Evolutionary conservation across 2,888 invertebrate species (phyloP), one percentile per base, ranked within the genome.

Genomic region (Margaritifera margaritifera): DNA sequence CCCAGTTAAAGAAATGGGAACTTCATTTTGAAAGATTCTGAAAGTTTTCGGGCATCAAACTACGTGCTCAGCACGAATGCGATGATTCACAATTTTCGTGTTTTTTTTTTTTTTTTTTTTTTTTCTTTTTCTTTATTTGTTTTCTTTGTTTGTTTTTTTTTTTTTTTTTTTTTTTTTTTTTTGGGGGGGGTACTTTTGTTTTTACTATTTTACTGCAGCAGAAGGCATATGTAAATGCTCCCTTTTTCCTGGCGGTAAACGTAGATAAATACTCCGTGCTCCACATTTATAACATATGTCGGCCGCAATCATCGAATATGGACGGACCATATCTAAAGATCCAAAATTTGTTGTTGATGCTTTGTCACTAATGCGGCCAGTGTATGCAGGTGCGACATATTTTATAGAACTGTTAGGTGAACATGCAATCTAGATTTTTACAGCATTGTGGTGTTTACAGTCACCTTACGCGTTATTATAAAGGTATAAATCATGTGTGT

Each of bases 381-480:
- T 60, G 57, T 71, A 79, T 18, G 58, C 69, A 19, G 59, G 61
- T 11, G 72, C 70, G 1, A 74, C 25, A 68, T 64, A 79, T 11
- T 64, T 65, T 20, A 81, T 72, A 4, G 65, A 20, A 51, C 76
- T 74, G 60, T 74, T 77, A 61, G 79, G 80, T 2, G 71, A 25
- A 66, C 69, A 72, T 1, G 65, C 68, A 53, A 79, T 67, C 6
- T 80, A 53, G 19, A 73, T 31, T 61, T 80, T 81, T 1, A 71
- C 24, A 18, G 80, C 80, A 64, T 79, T 79, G 67, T 79, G 76
- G 50, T 80, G 76, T 62, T 80, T 80, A 61, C 77, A 78, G 50
- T 77, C 72, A 54, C 73, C 73, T 75, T 72, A 79, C 24, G 76
- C 73, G 15, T 57, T 56, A 54, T 57, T 63, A 31, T 78, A 75